Evolutionary conservation across 2,797 vertebrate species (phyloP).

Genomic region (Malurus splendens): DNA sequence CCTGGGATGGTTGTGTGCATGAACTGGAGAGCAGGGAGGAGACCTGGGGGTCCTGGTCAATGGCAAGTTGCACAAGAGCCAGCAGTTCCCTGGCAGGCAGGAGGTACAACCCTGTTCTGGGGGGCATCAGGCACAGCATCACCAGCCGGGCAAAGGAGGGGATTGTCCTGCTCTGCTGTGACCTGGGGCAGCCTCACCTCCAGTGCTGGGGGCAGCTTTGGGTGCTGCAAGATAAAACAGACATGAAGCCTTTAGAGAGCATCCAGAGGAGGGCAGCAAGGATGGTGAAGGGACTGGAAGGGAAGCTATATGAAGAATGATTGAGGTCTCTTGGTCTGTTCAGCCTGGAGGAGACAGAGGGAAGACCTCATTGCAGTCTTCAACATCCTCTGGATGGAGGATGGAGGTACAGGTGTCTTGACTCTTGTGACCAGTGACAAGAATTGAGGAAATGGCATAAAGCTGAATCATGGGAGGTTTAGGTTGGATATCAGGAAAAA

Average conservation of each 20-base stretch:
- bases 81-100: background rate
- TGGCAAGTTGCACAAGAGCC: rapidly evolving
- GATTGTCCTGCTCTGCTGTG: background rate
- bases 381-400: background rate
- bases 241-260: background rate
- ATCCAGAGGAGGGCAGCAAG: rapidly evolving
- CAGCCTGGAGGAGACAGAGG: background rate
- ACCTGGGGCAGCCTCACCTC: rapidly evolving
- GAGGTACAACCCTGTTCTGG: background rate
- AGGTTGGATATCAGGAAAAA: background rate
- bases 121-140: background rate
- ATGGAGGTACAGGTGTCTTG: background rate
- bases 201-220: rapidly evolving
- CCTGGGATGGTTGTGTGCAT: background rate
- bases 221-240: background rate
- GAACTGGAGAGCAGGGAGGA: background rate
- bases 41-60: rapidly evolving
- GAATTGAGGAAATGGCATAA: background rate
- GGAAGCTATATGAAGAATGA: rapidly evolving
- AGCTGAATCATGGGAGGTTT: background rate
- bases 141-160: rapidly evolving
- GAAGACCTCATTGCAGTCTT: background rate
- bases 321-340: background rate
- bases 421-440: background rate
- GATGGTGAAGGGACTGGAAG: background rate